Evolutionary conservation across 1,140 invertebrate species (phyloP), one percentile per base, ranked within the genome.

Genomic region (Archivesica marissinica): DNA sequence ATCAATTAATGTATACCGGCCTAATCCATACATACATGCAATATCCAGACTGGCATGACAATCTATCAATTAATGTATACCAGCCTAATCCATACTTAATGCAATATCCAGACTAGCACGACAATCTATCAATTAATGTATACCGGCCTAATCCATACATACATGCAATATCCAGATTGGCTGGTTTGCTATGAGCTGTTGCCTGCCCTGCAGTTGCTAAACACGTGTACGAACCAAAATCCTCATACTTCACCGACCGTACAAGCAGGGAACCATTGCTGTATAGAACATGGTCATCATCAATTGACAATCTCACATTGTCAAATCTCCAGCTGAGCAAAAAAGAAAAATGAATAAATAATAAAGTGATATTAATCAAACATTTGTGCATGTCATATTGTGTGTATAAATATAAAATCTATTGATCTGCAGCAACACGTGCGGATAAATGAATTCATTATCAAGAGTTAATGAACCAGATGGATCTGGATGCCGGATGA

Each of bases 141-240:
- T 7, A 47, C 7, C 7, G n/a, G 25, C n/a, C 3, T 6, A 28
- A 28, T 25, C 33, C n/a, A 78, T 1, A 74, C 80, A 20, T 75
- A 83, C 80, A 74, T 50, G 80, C 80, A 17, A 83, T 38, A 25
- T 83, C 35, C 17, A 83, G 39, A 0, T 38, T 28, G 1, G 80
- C 70, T 4, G 25, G 2, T 30, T 41, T 74, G 38, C 68, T 74
- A 4, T n/a, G n/a, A 20, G 75, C 3, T 1, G 35, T 61, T 64
- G 39, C 23, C 44, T 44, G 68, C n/a, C 56, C 52, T 54, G 47
- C 44, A 28, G 25, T 47, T 2, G 54, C 70, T 1, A 47, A 20
- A 59, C 80, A 83, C 20, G 35, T 30, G 38, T 83, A 83, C 11
- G n/a, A n/a, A 4, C 80, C 80, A 38, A 75, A 33, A 75, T 83